These are phyloP conservation scores for Parazoanthus atlanticus DNA, from an alignment of 92 coral and sea anemone genomes.

Conservation along the genomic window DNA sequence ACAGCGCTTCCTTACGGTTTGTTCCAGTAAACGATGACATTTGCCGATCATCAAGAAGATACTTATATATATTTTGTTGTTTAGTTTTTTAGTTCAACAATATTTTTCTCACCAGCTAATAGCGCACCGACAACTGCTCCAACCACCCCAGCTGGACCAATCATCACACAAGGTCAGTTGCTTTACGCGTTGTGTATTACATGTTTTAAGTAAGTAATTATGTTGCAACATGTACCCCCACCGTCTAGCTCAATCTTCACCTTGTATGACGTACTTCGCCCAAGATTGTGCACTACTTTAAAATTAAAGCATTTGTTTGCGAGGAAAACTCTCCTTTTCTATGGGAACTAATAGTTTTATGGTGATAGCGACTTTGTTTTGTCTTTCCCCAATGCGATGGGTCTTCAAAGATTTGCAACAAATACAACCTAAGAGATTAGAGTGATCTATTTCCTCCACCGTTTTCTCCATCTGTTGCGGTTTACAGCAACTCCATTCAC, in stretches of 20 bases:
- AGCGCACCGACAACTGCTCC: conserved; percentile 18
- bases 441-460: too few relatives aligned
- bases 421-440: too few relatives aligned
- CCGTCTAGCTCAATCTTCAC: too few relatives aligned
- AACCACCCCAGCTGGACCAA: conserved; percentile 21
- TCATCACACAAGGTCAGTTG: conserved; percentile 25
- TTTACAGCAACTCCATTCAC: too few relatives aligned
- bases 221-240: background rate
- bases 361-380: too few relatives aligned
- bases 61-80: background rate
- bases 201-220: too few relatives aligned
- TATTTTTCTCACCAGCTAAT: background rate
- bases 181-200: too few relatives aligned
- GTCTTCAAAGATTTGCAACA: too few relatives aligned
- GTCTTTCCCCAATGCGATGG: too few relatives aligned
- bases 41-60: background rate
- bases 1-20: background rate
- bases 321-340: background rate
- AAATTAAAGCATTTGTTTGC: background rate
- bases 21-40: background rate
- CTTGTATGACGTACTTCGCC: background rate
- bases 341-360: too few relatives aligned
- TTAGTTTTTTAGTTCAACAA: background rate
- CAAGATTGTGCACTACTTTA: too few relatives aligned
- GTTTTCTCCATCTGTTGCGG: too few relatives aligned